These are phyloP conservation scores for Allolobophora icterica DNA, from an alignment of 2,888 invertebrate genomes.

Conservation along the genomic window DNA sequence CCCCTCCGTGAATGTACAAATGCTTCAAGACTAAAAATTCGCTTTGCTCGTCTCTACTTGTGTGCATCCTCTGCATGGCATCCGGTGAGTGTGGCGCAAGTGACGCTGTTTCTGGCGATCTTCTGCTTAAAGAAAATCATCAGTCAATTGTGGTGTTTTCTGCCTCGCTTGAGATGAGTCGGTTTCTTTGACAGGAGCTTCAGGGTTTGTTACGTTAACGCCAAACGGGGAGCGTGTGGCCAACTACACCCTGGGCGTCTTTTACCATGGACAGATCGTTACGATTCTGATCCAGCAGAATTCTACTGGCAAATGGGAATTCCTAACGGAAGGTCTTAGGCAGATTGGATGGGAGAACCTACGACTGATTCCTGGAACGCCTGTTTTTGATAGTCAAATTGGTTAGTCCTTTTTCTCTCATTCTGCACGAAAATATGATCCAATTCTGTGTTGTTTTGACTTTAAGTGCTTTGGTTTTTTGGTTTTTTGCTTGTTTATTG, in stretches of 20 bases:
- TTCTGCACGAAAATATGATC: not conserved
- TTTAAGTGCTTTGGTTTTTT: not conserved
- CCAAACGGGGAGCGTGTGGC: not conserved
- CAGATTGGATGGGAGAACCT: not conserved
- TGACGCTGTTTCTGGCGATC: too few species aligned
- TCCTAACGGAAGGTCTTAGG: not conserved
- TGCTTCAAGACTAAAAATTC: too few species aligned
- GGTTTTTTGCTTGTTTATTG: too few species aligned
- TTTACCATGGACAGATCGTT: not conserved
- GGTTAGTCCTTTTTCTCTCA: not conserved
- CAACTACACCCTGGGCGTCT: not conserved
- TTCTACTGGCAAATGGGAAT: not conserved
- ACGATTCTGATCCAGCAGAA: not conserved
- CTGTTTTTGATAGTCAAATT: not conserved
- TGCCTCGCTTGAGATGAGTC: not conserved
- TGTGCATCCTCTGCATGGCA: too few species aligned
- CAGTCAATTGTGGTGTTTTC: not conserved
- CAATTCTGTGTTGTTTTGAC: not conserved
- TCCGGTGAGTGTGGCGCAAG: too few species aligned
- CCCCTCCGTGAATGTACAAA: too few species aligned
- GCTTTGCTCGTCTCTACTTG: too few species aligned
- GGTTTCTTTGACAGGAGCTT: not conserved
- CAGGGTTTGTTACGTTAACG: not conserved
- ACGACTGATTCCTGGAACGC: not conserved
- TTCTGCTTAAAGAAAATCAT: not conserved